Evolutionary conservation across 2,113 vertebrate species (phyloP), one percentile per base, ranked within the genome.

Genomic region (Actinemys pallida): DNA sequence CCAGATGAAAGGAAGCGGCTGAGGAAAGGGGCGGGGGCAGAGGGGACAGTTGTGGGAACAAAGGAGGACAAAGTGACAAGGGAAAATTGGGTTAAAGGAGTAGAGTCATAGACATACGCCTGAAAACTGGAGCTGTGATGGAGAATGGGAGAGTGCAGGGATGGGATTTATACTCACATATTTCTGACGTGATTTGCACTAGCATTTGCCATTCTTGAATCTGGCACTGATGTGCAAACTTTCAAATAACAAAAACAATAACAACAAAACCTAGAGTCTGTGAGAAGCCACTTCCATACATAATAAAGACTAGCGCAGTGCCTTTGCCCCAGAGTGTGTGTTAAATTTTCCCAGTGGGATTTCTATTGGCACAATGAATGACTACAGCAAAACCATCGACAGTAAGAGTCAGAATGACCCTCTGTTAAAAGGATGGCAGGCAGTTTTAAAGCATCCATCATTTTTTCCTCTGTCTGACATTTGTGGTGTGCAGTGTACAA

Each of bases 401-500:
- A 45, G 59, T 83, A 59, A 4, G 25, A 47, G 24, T 78, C 50
- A 88, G 42, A 54, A 84, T 54, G 83, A 78, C 27, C 52, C 92
- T 92, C 87, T 6, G 9, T 83, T 47, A 91, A 69, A 87, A 81
- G 88, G 19, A 83, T 24, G 53, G 31, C 79, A 94, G 92, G 76
- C 81, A 31, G 52, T 95, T 42, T 90, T 93, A 92, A 91, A 80
- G 78, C 75, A 81, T 76, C 27, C 14, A 86, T 53, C 39, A 89
- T 42, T 92, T 92, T 54, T 92, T 87, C 82, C 56, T 84, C 2
- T 81, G 29, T 72, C 11, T 93, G 86, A 29, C 47, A 83, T 86
- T 88, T 47, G 9, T 78, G 81, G 83, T 83, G 56, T 95, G 95
- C 86, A 57, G 81, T 85, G 92, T 89, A 35, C 50, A 91, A 53